Conservation (phyloP, 2,888 invertebrate genomes). For the Stenurella melanura region DNA sequence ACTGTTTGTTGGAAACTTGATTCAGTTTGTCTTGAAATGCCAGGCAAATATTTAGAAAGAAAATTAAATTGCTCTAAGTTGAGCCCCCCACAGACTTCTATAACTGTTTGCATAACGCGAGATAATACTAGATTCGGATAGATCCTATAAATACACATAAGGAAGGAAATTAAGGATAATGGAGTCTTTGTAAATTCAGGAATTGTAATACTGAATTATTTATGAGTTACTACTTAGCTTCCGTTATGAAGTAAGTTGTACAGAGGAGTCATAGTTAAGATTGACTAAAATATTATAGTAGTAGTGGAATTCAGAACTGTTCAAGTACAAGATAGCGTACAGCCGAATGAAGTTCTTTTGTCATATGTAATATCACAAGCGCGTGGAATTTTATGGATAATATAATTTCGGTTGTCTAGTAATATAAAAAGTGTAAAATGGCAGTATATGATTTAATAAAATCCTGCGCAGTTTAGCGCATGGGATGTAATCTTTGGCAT, state of each 20-base stretch:
- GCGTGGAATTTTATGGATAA: too few species aligned
- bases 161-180: constrained; percentile 7
- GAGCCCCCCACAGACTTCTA: constrained; percentile 14
- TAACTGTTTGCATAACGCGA: constrained; percentile 23
- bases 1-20: constrained; percentile 18
- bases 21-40: constrained; percentile 32
- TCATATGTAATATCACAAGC: too few species aligned
- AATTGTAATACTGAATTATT: background rate
- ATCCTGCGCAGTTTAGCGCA: too few species aligned
- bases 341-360: too few species aligned
- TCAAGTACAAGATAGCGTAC: too few species aligned
- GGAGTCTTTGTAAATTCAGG: background rate
- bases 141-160: constrained; percentile 7
- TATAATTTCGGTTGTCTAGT: too few species aligned
- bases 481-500: too few species aligned
- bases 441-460: too few species aligned
- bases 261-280: too few species aligned
- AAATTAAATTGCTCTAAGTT: constrained; percentile 36
- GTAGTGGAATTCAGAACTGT: too few species aligned
- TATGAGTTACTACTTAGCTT: background rate
- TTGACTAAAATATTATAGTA: too few species aligned
- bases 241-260: background rate
- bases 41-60: constrained; percentile 38
- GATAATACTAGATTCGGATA: constrained; percentile 7
- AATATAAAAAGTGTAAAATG: too few species aligned